A percentile compares a stretch with the other conserved stretches of the same genome.
Evolutionary conservation across 2,113 vertebrate species (phyloP).

Genomic region (Oreotrochilus melanogaster): DNA sequence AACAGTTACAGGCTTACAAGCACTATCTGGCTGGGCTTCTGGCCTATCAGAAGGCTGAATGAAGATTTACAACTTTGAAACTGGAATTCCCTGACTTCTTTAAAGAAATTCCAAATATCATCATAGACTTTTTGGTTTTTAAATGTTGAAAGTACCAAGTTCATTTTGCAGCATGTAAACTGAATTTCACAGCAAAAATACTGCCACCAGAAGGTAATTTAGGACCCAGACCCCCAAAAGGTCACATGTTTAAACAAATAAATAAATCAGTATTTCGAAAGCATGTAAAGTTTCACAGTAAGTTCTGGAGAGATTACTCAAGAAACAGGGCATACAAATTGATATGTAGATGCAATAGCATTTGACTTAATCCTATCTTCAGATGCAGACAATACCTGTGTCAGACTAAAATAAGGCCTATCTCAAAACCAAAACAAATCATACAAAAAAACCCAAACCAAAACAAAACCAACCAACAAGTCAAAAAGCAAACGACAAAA

Average conservation of each 20-base stretch:
- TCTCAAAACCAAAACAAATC: background rate
- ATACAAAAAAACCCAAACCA: background rate
- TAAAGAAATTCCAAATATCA: background rate
- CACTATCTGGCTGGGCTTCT: background rate
- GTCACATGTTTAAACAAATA: background rate
- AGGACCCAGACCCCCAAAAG: background rate
- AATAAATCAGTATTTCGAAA: background rate
- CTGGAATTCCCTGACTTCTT: background rate
- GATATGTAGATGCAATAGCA: background rate
- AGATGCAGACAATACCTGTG: background rate
- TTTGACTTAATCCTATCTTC: background rate
- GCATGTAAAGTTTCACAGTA: background rate
- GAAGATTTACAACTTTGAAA: background rate
- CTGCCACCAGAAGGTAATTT: background rate
- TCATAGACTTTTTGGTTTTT: background rate
- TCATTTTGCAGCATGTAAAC: background rate
- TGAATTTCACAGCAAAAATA: background rate
- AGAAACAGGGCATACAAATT: background rate
- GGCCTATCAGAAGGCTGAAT: background rate
- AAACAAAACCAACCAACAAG: background rate
- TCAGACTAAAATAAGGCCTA: background rate
- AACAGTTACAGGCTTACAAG: background rate
- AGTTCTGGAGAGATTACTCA: background rate
- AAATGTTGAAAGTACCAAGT: background rate
- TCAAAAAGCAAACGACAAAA: background rate